Conservation (phyloP, 1,140 invertebrate genomes). For the Muscidifurax raptorellus region DNA sequence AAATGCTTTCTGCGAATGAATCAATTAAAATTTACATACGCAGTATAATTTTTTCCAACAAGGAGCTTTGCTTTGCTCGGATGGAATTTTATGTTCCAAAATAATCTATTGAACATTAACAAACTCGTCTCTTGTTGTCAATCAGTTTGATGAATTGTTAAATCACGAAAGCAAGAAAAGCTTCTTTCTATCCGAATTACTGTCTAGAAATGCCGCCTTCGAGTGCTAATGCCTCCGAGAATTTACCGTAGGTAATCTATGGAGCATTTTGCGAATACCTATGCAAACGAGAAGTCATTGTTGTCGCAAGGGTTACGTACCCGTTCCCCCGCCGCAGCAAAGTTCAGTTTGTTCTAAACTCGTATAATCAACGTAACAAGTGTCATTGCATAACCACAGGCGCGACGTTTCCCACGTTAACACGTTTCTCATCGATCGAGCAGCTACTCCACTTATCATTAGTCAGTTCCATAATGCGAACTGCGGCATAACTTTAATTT, state of each 20-base stretch:
- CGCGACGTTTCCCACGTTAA: conserved; percentile 29
- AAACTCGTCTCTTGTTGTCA: not conserved
- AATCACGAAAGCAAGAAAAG: not conserved
- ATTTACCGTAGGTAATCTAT: not conserved
- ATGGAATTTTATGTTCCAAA: no score
- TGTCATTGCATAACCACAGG: no score
- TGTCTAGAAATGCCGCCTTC: not conserved
- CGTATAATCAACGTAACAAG: no score
- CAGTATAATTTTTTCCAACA: not conserved
- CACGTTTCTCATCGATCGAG: conserved; percentile 25
- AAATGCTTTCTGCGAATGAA: not conserved
- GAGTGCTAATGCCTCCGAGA: not conserved
- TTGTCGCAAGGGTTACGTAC: not conserved
- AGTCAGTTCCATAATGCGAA: not conserved
- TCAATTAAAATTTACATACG: not conserved
- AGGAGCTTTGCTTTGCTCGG: no score
- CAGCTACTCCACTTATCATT: conserved; percentile 9
- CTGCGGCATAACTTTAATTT: not conserved
- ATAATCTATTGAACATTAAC: no score
- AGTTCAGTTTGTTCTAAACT: not conserved
- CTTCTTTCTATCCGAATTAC: not conserved
- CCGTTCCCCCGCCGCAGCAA: not conserved
- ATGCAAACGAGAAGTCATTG: conserved; percentile 10
- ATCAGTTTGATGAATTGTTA: not conserved
- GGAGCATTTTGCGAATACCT: not conserved